Conservation (phyloP, 2,797 vertebrate species). For the Pempheris klunzingeri region DNA sequence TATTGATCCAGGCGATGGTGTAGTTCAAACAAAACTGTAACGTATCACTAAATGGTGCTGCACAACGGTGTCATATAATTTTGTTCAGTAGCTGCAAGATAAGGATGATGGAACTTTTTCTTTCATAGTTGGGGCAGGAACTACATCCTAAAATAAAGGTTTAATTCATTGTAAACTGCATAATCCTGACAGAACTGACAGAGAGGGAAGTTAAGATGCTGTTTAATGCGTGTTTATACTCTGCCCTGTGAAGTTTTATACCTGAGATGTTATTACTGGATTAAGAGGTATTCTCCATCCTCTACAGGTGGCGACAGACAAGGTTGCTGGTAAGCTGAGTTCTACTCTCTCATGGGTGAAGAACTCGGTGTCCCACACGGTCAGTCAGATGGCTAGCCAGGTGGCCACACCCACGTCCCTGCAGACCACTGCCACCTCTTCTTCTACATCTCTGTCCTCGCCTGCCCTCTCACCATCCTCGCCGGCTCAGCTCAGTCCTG, state of each 20-base stretch:
- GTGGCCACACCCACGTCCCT: slow-evolving; percentile 94
- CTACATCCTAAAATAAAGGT: slow-evolving; percentile 15
- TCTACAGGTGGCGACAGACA: slow-evolving; percentile 98
- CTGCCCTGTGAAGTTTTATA: too few relatives aligned
- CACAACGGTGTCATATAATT: not conserved
- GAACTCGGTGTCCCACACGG: slow-evolving; percentile 97
- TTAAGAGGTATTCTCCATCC: slow-evolving; percentile 7
- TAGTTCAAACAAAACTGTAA: slow-evolving; percentile 2
- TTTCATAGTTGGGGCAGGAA: not conserved
- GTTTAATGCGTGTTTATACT: not conserved
- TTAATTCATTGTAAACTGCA: not conserved
- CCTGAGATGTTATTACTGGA: not conserved
- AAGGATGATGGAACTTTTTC: not conserved
- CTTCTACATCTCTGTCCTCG: slow-evolving; percentile 92
- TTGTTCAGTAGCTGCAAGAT: slow-evolving; percentile 11
- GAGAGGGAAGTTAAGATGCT: not conserved
- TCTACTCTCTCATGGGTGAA: slow-evolving; percentile 99
- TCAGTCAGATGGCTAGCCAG: slow-evolving; percentile 99
- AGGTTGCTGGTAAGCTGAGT: slow-evolving; percentile 98
- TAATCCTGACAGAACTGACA: not conserved
- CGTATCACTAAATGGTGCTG: not conserved
- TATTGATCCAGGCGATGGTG: not conserved
- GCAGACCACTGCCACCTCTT: slow-evolving; percentile 86
- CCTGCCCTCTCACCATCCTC: slow-evolving; percentile 90
- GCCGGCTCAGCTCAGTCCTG: slow-evolving; percentile 93